Percentiles rank a stretch among this genome's conserved stretches.
Conservation (phyloP, 2,113 vertebrate genomes). For the Leucopsar rothschildi region DNA sequence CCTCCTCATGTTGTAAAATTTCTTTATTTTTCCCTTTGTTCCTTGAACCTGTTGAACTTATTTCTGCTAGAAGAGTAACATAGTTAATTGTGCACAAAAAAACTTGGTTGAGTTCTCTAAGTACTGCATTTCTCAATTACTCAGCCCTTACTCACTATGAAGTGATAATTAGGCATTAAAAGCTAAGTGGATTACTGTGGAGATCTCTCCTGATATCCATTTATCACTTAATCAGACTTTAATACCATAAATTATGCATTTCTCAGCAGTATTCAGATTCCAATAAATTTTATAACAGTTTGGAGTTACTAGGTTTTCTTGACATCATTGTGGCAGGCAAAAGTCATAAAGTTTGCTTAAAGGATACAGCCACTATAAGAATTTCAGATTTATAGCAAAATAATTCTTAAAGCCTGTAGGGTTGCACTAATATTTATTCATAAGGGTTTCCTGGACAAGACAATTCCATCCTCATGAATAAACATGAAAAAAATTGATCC, state of each 20-base stretch:
- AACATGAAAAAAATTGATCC: not conserved
- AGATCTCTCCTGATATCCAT: conserved; percentile 45
- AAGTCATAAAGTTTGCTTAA: conserved; percentile 4
- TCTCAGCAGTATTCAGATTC: conserved; percentile 23
- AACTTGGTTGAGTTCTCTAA: not conserved
- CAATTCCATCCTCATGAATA: not conserved
- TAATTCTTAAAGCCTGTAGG: not conserved
- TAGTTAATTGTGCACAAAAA: conserved; percentile 16
- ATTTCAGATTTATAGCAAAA: not conserved
- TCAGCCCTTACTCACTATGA: not conserved
- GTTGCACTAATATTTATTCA: conserved; percentile 8
- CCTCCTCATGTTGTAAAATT: not conserved
- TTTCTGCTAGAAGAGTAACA: not conserved
- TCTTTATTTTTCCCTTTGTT: not conserved
- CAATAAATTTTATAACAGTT: conserved; percentile 21
- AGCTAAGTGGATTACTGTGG: conserved; percentile 60
- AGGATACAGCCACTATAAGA: not conserved
- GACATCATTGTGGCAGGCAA: not conserved
- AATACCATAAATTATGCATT: conserved; percentile 37
- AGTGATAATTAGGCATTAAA: conserved; percentile 45
- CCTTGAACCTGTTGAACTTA: not conserved
- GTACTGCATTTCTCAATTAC: conserved; percentile 17
- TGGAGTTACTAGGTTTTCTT: conserved; percentile 18
- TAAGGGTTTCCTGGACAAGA: not conserved
- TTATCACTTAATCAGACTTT: conserved; percentile 51